Evolutionary conservation across 2,113 vertebrate genomes (phyloP), one percentile per base, ranked within the genome.

Genomic region (Pedetes capensis): DNA sequence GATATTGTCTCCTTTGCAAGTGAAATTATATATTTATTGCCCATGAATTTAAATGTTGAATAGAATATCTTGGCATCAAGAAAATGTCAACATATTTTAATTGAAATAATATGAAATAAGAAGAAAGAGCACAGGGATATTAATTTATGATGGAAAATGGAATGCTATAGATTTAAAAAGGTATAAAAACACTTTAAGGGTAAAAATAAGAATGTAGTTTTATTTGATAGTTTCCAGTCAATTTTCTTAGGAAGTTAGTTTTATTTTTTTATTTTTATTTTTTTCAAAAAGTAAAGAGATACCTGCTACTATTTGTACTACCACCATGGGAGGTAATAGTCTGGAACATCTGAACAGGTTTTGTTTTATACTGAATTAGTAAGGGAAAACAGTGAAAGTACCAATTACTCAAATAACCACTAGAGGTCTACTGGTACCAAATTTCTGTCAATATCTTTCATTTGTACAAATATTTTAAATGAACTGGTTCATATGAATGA

Each of bases 391-490:
- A 95, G 85, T 42, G 74, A 91, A 97, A 87, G 96, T 63, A 97
- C 83, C 97, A 97, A 17, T 98, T 97, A 97, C 97, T 96, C 57
- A 97, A 97, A 96, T 97, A 98, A 90, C 98, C 98, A 98, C 98
- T 98, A 98, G 98, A 98, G 98, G 98, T 98, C 98, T 97, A 97
- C 98, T 97, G 95, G 94, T 98, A 97, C 96, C 98, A 97, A 96
- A 97, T 98, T 97, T 98, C 94, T 93, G 89, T 34, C n/a, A 92
- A 87, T 37, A 75, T 93, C 47, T 78, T 97, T 96, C 92, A 91
- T 96, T 96, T 96, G 76, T 97, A 88, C 39, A 97, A 96, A 89
- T 96, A 95, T 93, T 97, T 95, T 95, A 95, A 97, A 96, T 92
- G 13, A 91, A 59, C 14, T 44, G 53, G 59, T 89, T 81, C 6